A percentile compares a stretch with the other conserved stretches of the same genome.
phyloP scores from a whole-genome alignment of 2,888 invertebrate species.

The Xiphydria camelus region DNA sequence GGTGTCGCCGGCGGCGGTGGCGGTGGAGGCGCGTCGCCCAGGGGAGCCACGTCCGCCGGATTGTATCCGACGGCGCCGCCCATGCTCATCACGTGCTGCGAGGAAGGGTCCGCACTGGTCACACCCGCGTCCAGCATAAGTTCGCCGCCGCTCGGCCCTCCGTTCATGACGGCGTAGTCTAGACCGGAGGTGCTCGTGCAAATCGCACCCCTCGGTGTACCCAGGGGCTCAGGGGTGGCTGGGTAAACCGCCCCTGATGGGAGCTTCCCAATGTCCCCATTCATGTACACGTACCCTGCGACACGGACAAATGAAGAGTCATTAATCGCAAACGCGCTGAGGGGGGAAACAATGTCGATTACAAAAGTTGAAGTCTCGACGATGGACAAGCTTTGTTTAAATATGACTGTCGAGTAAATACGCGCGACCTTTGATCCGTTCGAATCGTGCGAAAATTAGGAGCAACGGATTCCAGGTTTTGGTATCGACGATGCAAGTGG shows the following conservation, averaged over 20 bases:
- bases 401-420: too few relatives aligned
- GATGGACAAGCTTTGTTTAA: too few relatives aligned
- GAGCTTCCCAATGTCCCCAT: constrained; percentile 80
- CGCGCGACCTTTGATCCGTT: too few relatives aligned
- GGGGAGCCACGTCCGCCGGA: constrained; percentile 48
- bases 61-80: constrained; percentile 53
- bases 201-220: constrained; percentile 49
- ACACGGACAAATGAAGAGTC: constrained; percentile 23
- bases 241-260: constrained; percentile 71
- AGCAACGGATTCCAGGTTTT: too few relatives aligned
- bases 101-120: constrained; percentile 47
- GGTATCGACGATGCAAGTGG: too few relatives aligned
- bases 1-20: constrained; percentile 60
- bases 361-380: too few relatives aligned
- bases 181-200: constrained; percentile 47
- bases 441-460: too few relatives aligned
- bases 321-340: too few relatives aligned
- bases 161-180: constrained; percentile 58
- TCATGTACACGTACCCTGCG: constrained; percentile 78
- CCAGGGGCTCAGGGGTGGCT: constrained; percentile 70
- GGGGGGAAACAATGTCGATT: too few relatives aligned
- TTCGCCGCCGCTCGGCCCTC: constrained; percentile 48
- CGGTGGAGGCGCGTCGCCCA: constrained; percentile 58
- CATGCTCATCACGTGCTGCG: constrained; percentile 53
- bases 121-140: constrained; percentile 52